Base-by-base conservation (phyloP, 2,888 invertebrate species). In the Dione juno region DNA sequence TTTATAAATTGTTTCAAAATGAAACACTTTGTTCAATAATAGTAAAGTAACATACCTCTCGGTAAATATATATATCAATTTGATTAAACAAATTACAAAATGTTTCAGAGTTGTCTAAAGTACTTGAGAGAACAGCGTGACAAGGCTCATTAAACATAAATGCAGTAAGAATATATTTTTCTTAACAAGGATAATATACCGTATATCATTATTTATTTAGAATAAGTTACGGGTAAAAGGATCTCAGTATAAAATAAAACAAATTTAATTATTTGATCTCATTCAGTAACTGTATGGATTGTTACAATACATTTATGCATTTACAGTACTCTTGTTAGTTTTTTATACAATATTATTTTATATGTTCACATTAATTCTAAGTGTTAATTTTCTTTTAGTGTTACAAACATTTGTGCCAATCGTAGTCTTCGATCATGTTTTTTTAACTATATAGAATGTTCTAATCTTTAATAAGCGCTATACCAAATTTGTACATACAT, bases 101-200 rank as follows among this genome's bases (percentile, higher is more conserved):
- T 37, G 43, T 69, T 68, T 57, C 73, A 73, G 71, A 69, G 52
- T 73, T 57, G 73, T 66, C 19, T 71, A 66, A 70, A 66, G 21
- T 14, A 43, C n/a, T 28, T 5, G 43, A n/a, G 66, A 63, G 35
- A 45, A 45, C 52, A 21, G 10, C 53, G 54, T n/a, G 40, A 40
- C 41, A n/a, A 45, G 50, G 61, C 63, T 53, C n/a, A 14, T 67
- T 37, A 35, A 16, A 43, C 53, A n/a, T 52, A 28, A 52, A 35
- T 43, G 16, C 57, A 67, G 67, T 63, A 63, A 63, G 53, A 63
- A 53, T 53, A 61, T 67, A 63, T 57, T 69, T 64, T 64, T 64
- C 63, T 54, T 68, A 63, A 63, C 53, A 14, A 28, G 45, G 35
- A 35, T n/a, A 37, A 37, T 57, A 40, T 40, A n/a, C 16, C 16